Conservation (phyloP, 2,797 vertebrate genomes). For the Neosalanx taihuensis region DNA sequence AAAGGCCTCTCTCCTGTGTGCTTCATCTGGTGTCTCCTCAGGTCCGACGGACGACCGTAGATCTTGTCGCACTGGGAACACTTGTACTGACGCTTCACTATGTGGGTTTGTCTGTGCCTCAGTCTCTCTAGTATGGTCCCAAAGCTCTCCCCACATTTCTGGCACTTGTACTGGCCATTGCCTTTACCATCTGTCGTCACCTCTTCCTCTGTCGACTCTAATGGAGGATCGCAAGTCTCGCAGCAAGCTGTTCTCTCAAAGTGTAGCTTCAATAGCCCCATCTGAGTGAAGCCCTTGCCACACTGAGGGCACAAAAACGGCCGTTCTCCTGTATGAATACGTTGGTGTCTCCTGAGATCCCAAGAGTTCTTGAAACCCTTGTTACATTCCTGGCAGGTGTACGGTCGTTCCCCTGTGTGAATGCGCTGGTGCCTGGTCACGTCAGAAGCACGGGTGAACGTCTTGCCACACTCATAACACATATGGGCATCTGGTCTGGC, state of each 20-base stretch:
- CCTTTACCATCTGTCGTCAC: slow-evolving; percentile 29
- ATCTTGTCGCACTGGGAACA: slow-evolving; percentile 62
- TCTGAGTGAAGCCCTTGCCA: slow-evolving; percentile 61
- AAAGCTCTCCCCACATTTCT: slow-evolving; percentile 61
- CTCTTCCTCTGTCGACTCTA: slow-evolving; percentile 44
- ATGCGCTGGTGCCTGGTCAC: slow-evolving; percentile 60
- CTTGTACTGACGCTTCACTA: slow-evolving; percentile 52
- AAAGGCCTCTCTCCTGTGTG: slow-evolving; percentile 61
- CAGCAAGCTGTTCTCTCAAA: slow-evolving; percentile 48
- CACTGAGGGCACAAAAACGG: slow-evolving; percentile 61
- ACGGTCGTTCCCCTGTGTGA: slow-evolving; percentile 57
- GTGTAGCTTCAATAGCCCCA: slow-evolving; percentile 59
- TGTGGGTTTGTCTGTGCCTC: slow-evolving; percentile 55
- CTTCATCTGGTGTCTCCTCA: slow-evolving; percentile 66
- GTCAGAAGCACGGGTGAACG: slow-evolving; percentile 53
- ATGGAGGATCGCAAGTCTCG: slow-evolving; percentile 37
- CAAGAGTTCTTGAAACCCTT: slow-evolving; percentile 63
- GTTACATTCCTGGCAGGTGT: slow-evolving; percentile 50
- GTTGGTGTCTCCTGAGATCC: slow-evolving; percentile 60
- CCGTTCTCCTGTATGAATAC: slow-evolving; percentile 57
- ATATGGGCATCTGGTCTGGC: slow-evolving; percentile 47
- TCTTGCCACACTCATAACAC: slow-evolving; percentile 58
- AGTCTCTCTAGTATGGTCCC: slow-evolving; percentile 59
- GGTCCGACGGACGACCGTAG: slow-evolving; percentile 55
- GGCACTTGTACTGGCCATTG: slow-evolving; percentile 50